A percentile compares a stretch with the other conserved stretches of the same genome.
These are phyloP conservation scores for Sebastes cheni DNA, from an alignment of 2,797 vertebrate genomes.

Conservation along the genomic window DNA sequence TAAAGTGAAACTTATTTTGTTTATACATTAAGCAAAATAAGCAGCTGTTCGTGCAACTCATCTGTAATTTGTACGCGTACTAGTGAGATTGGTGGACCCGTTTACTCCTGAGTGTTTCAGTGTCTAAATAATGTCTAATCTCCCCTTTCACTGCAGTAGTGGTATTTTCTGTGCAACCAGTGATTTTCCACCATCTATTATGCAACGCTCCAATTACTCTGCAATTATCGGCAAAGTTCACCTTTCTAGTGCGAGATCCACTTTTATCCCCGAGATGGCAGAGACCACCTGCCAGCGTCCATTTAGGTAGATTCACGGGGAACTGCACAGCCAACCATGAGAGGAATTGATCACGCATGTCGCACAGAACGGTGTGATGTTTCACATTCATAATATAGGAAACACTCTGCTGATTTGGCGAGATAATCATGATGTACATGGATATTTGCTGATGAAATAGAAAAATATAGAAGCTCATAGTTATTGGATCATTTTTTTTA, in stretches of 20 bases:
- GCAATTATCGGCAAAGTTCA: constrained; percentile 13
- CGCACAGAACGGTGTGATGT: not conserved
- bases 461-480: too few species aligned
- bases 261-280: not conserved
- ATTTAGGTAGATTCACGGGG: not conserved
- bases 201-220: not conserved
- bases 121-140: not conserved
- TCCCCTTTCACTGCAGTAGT: not conserved
- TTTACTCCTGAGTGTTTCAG: not conserved
- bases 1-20: not conserved
- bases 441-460: not conserved
- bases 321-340: constrained; percentile 7
- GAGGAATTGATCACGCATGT: not conserved
- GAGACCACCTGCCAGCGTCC: constrained; percentile 29
- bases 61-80: not conserved
- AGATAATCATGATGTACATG: not conserved
- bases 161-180: not conserved
- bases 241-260: not conserved
- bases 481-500: too few species aligned
- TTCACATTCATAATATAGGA: not conserved
- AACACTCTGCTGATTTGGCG: not conserved
- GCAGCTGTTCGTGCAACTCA: not conserved
- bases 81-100: not conserved
- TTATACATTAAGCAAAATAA: too few species aligned
- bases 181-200: not conserved